Evolutionary conservation across 2,888 invertebrate genomes (phyloP).

Genomic region (Macroteleia sp.): DNA sequence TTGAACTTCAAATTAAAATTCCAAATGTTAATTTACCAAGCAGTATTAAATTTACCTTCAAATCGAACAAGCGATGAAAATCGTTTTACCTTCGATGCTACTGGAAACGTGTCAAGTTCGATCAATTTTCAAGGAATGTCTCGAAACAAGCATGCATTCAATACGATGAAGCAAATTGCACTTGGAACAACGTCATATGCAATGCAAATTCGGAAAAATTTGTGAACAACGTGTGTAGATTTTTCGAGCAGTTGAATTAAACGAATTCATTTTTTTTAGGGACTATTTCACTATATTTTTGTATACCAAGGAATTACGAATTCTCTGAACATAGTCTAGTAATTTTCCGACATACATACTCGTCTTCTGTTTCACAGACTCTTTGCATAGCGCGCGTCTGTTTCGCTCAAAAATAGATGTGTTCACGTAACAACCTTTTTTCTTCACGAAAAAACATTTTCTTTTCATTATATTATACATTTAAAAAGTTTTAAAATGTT

Average conservation of each 20-base stretch:
- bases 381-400: conserved; percentile 1
- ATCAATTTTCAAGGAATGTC: conserved; percentile 30
- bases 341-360: conserved; percentile 14
- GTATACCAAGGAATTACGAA: conserved; percentile 4
- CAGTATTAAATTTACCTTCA: too few relatives aligned
- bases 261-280: background rate
- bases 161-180: conserved; percentile 9
- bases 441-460: too few relatives aligned
- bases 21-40: too few relatives aligned
- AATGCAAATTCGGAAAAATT: conserved; percentile 2
- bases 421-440: conserved; percentile 10
- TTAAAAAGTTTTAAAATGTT: too few relatives aligned
- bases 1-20: too few relatives aligned
- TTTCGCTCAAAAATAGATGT: conserved; percentile 14
- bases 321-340: conserved; percentile 1
- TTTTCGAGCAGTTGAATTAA: too few relatives aligned
- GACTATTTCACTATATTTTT: background rate
- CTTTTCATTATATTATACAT: too few relatives aligned
- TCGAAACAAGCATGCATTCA: conserved; percentile 16
- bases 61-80: conserved; percentile 5
- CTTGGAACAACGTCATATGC: background rate
- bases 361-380: conserved; percentile 13
- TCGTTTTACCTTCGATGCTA: conserved; percentile 20
- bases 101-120: conserved; percentile 29
- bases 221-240: background rate